Base-by-base conservation (phyloP, 2,888 invertebrate species). In the Tetragnatha montana region DNA sequence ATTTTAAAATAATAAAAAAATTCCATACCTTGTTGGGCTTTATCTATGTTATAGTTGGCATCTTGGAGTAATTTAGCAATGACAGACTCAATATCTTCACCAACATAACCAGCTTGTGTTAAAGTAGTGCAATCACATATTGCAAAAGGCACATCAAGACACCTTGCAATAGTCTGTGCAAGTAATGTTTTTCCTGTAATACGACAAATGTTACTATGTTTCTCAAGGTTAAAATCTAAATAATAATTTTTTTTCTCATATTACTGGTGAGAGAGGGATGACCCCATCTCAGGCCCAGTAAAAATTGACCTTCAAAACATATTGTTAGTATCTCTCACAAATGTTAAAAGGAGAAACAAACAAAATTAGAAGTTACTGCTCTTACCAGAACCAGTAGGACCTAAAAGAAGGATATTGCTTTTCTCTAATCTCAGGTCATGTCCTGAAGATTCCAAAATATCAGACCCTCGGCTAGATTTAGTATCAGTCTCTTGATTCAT, bases 61-160 rank as follows among this genome's bases (percentile, higher is more conserved):
- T 99, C 98, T 94, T 99, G 98, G 1, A 95, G 93, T 86, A 99
- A 94, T 93, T 99, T 99, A 50, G 97, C 98, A 93, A 99, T 98
- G 83, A 99, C 99, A 93, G 98, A 98, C 94, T 99, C 99, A 93
- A 99, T 99, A 93, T 99, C 99, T 94, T 99, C 99, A n/a, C 99
- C 99, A 8, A 99, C 99, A 94, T 99, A 99, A 69, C 99, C 98
- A 47, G 98, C 98, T 94, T 98, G 98, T 14, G 98, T 98, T 69
- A 98, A 94, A 14, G 98, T 98, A 47, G 98, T 98, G 94, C 99
- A 99, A 95, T 99, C 99, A 94, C 99, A 99, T 93, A 99, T 99
- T 51, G 99, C 99, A 94, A 99, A 99, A 87, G 99, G 99, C 91
- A 99, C 99, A 94, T 99, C 99, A 92, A 99, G 95, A 93, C 99